Percentiles rank a stretch among this genome's conserved stretches.
These are phyloP conservation scores for Tachina grossa DNA, from an alignment of 2,888 invertebrate species.

Conservation along the genomic window DNA sequence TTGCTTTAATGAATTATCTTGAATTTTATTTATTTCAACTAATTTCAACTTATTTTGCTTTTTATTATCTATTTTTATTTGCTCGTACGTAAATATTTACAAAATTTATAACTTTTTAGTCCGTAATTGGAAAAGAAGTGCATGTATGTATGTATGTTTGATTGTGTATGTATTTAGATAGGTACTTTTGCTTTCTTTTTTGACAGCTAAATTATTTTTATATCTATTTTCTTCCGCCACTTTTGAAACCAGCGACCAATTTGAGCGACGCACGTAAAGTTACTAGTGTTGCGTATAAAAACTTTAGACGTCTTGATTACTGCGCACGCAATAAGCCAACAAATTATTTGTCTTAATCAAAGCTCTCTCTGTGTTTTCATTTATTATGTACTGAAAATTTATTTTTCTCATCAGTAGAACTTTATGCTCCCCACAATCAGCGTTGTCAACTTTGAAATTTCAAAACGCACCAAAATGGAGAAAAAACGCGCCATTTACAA, in stretches of 20 bases:
- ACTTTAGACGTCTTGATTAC: conserved; percentile 39
- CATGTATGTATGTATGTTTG: not conserved
- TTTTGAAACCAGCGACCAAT: conserved; percentile 47
- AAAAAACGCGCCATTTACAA: too few species aligned
- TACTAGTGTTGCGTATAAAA: conserved; percentile 66
- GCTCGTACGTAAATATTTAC: conserved; percentile 23
- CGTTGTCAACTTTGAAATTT: too few species aligned
- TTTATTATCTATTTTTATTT: conserved; percentile 26
- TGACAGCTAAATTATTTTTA: not conserved
- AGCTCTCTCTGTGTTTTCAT: conserved; percentile 23
- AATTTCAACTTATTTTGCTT: conserved; percentile 26
- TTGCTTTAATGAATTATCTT: conserved; percentile 80
- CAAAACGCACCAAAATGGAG: too few species aligned
- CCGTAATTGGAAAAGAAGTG: conserved; percentile 12
- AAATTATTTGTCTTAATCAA: conserved; percentile 39
- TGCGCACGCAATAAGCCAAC: conserved; percentile 61
- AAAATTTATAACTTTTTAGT: conserved; percentile 22
- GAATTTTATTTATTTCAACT: conserved; percentile 22
- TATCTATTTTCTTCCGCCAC: not conserved
- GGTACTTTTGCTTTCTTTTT: not conserved
- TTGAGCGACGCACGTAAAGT: conserved; percentile 62
- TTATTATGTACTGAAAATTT: not conserved
- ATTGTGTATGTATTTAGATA: not conserved
- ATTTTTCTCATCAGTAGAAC: not conserved
- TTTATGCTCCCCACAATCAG: not conserved